phyloP scores from a whole-genome alignment of 2,888 invertebrate genomes.

The Erebia aethiops region DNA sequence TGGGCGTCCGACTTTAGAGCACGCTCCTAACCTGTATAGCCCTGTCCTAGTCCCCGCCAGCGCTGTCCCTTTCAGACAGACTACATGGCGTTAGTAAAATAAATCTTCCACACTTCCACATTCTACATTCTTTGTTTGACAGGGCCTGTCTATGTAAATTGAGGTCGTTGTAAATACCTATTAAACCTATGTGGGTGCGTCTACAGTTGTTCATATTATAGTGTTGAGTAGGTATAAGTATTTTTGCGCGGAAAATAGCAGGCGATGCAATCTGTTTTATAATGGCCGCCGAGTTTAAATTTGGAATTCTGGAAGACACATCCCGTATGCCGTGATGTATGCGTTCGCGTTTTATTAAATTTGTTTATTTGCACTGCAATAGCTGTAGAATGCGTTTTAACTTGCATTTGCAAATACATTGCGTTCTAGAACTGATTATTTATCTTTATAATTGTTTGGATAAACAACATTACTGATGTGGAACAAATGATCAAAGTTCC shows the following conservation, averaged over 20 bases:
- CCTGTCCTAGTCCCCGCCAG: no score
- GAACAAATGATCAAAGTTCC: slow-evolving; percentile 19
- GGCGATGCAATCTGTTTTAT: slow-evolving; percentile 48
- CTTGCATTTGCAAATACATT: slow-evolving; percentile 17
- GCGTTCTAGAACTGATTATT: slow-evolving; percentile 4
- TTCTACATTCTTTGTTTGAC: no score
- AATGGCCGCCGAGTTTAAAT: slow-evolving; percentile 56
- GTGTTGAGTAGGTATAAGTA: slow-evolving; percentile 29
- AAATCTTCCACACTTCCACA: no score
- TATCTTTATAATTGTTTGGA: not conserved
- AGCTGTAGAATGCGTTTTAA: slow-evolving; percentile 26
- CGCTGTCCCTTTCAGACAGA: no score
- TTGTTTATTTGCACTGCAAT: slow-evolving; percentile 41
- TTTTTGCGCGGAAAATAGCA: slow-evolving; percentile 42
- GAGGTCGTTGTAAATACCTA: no score
- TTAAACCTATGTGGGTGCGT: no score
- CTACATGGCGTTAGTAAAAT: no score
- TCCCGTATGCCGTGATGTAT: slow-evolving; percentile 49
- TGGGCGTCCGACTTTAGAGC: no score
- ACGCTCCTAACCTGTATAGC: no score
- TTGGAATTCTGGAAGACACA: slow-evolving; percentile 54
- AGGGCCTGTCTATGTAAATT: no score
- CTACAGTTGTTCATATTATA: no score
- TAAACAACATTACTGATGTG: slow-evolving; percentile 16
- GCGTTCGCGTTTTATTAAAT: slow-evolving; percentile 49